A percentile compares a stretch with the other conserved stretches of the same genome.
Evolutionary conservation across 2,113 vertebrate species (phyloP).

Genomic region (Carassius carassius): DNA sequence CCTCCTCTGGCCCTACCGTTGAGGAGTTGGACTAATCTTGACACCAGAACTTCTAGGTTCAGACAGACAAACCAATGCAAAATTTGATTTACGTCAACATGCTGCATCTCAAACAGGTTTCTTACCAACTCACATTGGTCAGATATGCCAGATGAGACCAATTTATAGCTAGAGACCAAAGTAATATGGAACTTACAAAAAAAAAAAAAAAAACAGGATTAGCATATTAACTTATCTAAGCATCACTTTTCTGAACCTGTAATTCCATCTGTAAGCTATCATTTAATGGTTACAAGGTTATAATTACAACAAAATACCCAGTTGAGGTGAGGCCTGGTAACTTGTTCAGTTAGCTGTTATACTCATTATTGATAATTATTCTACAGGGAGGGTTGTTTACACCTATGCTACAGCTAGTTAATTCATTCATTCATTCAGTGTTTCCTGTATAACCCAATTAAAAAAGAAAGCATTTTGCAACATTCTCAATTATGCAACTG

Average conservation of each 20-base stretch:
- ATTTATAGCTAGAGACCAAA: conserved; percentile 40
- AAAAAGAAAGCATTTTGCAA: neutral
- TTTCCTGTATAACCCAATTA: neutral
- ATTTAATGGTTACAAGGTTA: neutral
- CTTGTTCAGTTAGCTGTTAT: neutral
- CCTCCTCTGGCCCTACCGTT: conserved; percentile 83
- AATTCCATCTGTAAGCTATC: conserved; percentile 7
- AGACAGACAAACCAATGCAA: neutral
- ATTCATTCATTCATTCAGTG: neutral
- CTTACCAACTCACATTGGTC: neutral
- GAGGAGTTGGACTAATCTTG: conserved; percentile 82
- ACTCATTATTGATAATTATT: conserved; percentile 13
- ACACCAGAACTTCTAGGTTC: conserved; percentile 7
- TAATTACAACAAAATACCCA: conserved; percentile 1
- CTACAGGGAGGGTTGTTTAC: neutral
- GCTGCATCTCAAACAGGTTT: neutral
- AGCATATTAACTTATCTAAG: neutral
- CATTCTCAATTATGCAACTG: neutral
- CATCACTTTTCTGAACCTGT: neutral
- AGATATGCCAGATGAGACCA: conserved; percentile 43
- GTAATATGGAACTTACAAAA: neutral
- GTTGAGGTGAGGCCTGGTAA: neutral
- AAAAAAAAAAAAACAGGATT: no score
- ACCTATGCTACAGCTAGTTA: neutral
- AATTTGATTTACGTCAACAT: no score